Conservation (phyloP, 2,797 vertebrate genomes). For the Anas georgica region DNA sequence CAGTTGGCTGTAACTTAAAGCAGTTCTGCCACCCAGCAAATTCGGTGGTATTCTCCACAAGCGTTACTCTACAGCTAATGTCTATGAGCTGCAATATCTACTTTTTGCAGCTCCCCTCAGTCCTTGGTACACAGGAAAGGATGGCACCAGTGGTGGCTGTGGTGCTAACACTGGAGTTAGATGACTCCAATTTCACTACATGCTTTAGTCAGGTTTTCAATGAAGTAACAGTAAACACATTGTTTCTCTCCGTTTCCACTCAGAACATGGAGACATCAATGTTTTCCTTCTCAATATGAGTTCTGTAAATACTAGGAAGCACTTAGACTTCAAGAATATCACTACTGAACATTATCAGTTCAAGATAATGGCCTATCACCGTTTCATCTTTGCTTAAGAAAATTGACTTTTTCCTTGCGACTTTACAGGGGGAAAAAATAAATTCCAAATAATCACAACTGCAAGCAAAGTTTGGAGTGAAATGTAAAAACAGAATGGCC, state of each 20-base stretch:
- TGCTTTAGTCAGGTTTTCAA: background rate
- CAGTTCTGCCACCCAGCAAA: background rate
- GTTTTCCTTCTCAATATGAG: background rate
- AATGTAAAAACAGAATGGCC: background rate
- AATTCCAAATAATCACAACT: background rate
- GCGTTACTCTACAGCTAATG: background rate
- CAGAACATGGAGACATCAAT: background rate
- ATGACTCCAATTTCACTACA: background rate
- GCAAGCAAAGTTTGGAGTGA: background rate
- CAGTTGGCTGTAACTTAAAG: background rate
- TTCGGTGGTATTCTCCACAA: background rate
- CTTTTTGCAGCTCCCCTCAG: background rate
- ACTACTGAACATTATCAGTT: background rate
- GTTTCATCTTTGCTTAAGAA: background rate
- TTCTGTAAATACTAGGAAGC: background rate
- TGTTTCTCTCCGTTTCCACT: background rate
- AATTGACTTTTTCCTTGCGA: background rate
- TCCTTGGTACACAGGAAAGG: background rate
- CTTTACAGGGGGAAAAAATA: background rate
- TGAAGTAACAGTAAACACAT: background rate
- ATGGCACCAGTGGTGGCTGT: background rate
- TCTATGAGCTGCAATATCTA: fast-evolving
- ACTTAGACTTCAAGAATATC: background rate
- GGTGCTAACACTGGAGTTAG: background rate
- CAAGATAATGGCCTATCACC: background rate